Conservation (phyloP, 2,797 vertebrate species). For the Pseudochirops cupreus region DNA sequence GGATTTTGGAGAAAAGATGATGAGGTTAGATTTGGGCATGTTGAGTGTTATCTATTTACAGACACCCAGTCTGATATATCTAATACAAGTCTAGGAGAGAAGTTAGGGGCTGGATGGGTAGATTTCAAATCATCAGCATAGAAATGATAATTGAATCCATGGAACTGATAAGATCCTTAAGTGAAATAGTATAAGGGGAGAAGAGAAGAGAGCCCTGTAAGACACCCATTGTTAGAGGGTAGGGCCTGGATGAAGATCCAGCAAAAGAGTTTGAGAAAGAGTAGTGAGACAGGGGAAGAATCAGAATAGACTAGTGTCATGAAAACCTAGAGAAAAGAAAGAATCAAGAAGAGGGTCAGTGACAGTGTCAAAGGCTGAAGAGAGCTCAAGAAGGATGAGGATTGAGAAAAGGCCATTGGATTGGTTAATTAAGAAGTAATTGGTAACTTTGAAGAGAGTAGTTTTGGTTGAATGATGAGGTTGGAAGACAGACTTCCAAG, state of each 20-base stretch:
- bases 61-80: background rate
- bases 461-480: background rate
- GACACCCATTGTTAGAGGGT: background rate
- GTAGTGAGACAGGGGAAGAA: background rate
- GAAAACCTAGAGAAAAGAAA: background rate
- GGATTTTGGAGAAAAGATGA: background rate
- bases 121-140: background rate
- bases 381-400: background rate
- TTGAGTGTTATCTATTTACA: background rate
- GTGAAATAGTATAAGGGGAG: background rate
- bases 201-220: background rate
- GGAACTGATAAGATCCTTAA: background rate
- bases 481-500: background rate
- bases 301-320: background rate
- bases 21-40: background rate
- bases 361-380: background rate
- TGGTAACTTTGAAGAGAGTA: background rate
- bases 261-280: background rate
- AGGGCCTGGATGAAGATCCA: background rate
- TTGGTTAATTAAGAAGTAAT: background rate
- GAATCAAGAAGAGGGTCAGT: background rate
- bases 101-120: background rate
- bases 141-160: background rate
- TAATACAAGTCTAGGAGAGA: background rate
- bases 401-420: background rate